Percentiles rank a stretch among this genome's conserved stretches.
These are phyloP conservation scores for Notocelia uddmanniana DNA, from an alignment of 2,888 invertebrate genomes.

Conservation along the genomic window DNA sequence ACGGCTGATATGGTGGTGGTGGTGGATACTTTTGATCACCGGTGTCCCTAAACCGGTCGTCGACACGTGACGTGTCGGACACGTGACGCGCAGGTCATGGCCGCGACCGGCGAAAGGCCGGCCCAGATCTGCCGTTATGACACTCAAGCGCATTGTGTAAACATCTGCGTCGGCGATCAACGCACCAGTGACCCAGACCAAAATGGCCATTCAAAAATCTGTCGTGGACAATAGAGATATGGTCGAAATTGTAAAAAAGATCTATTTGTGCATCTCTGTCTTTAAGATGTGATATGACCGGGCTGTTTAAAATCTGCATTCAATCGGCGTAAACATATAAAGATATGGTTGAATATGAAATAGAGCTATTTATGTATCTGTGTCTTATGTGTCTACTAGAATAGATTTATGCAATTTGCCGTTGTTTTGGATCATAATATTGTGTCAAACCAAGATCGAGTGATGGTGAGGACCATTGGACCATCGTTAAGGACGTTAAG, in stretches of 20 bases:
- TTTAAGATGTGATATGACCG: no score
- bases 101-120: constrained; percentile 23
- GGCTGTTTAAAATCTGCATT: background rate
- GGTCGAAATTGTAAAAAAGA: background rate
- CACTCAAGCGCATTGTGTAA: constrained; percentile 14
- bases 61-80: constrained; percentile 1
- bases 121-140: constrained; percentile 27
- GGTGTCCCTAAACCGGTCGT: constrained; percentile 20
- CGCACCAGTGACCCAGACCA: background rate
- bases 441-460: no score
- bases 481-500: no score
- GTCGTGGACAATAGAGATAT: background rate
- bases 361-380: background rate
- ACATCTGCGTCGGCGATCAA: constrained; percentile 2
- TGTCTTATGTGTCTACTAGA: no score
- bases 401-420: background rate
- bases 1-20: no score
- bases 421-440: background rate
- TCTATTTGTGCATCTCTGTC: background rate
- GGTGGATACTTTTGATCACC: background rate
- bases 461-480: no score
- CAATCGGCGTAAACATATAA: background rate
- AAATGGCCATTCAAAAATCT: background rate
- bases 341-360: background rate
- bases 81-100: constrained; percentile 17